A percentile compares a stretch with the other conserved stretches of the same genome.
phyloP scores from a whole-genome alignment of 2,888 invertebrate species.

The Coleophora deauratella region DNA sequence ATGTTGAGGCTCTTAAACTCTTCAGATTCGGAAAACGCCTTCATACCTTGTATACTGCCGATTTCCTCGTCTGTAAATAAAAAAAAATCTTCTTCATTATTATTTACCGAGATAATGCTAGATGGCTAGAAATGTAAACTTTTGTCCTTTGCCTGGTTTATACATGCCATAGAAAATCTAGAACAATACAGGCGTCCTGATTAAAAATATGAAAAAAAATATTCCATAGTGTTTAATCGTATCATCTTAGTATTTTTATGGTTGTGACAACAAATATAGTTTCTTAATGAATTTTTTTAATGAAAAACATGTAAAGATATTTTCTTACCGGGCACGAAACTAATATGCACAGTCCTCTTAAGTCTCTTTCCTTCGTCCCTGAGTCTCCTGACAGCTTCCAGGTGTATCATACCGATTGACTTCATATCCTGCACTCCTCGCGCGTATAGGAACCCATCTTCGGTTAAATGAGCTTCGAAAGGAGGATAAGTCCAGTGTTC shows the following conservation, averaged over 20 bases:
- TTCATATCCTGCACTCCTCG: slow-evolving; percentile 91
- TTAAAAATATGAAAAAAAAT: too few relatives aligned
- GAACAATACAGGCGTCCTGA: too few relatives aligned
- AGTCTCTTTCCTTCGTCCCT: slow-evolving; percentile 64
- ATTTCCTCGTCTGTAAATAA: slow-evolving; percentile 81
- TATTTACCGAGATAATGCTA: too few relatives aligned
- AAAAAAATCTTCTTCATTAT: too few relatives aligned
- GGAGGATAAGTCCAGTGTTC: slow-evolving; percentile 92
- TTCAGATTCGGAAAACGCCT: slow-evolving; percentile 75
- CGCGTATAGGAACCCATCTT: slow-evolving; percentile 87
- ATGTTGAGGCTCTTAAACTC: slow-evolving; percentile 82
- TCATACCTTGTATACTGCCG: slow-evolving; percentile 82
- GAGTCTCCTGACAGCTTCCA: slow-evolving; percentile 78
- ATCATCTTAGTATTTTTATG: too few relatives aligned
- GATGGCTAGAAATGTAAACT: too few relatives aligned
- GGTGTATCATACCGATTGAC: slow-evolving; percentile 79
- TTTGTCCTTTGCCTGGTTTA: too few relatives aligned
- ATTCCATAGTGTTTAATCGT: too few relatives aligned
- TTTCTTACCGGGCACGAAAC: slow-evolving; percentile 78
- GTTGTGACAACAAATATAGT: too few relatives aligned
- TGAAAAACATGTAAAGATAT: too few relatives aligned
- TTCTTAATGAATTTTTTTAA: too few relatives aligned
- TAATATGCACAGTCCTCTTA: slow-evolving; percentile 77
- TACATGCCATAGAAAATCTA: too few relatives aligned
- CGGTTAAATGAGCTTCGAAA: slow-evolving; percentile 86